A percentile compares a stretch with the other conserved stretches of the same genome.
Evolutionary conservation across 2,797 vertebrate genomes (phyloP).

Genomic region (Smutsia gigantea): DNA sequence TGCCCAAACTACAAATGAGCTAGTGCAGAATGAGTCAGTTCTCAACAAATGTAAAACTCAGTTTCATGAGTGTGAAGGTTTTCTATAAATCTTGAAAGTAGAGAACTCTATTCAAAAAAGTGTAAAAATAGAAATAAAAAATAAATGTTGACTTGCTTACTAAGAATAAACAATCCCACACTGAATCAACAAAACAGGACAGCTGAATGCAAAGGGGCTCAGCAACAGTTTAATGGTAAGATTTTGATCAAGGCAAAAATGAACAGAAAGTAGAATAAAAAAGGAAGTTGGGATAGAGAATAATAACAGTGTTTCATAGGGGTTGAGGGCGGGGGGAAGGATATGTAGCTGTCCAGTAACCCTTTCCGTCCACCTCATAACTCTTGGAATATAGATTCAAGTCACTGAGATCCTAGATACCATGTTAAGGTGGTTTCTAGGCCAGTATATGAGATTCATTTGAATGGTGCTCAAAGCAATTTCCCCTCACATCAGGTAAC

Average conservation of each 20-base stretch:
- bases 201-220: not conserved
- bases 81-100: not conserved
- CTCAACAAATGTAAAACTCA: conserved; percentile 16
- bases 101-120: not conserved
- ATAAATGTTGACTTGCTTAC: not conserved
- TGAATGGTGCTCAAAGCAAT: not conserved
- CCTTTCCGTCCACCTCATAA: not conserved
- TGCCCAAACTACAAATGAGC: not conserved
- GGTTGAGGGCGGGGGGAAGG: not conserved
- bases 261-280: not conserved
- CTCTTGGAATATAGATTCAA: not conserved
- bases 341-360: not conserved
- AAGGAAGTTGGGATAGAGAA: not conserved
- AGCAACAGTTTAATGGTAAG: conserved; percentile 4
- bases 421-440: not conserved
- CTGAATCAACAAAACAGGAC: not conserved
- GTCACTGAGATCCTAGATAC: not conserved
- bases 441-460: not conserved
- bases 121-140: not conserved
- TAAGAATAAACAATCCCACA: not conserved
- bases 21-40: conserved; percentile 22
- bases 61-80: not conserved
- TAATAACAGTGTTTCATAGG: not conserved
- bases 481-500: not conserved
- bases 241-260: not conserved